Evolutionary conservation across 2,113 vertebrate genomes (phyloP), one percentile per base, ranked within the genome.

Genomic region (Rana temporaria): DNA sequence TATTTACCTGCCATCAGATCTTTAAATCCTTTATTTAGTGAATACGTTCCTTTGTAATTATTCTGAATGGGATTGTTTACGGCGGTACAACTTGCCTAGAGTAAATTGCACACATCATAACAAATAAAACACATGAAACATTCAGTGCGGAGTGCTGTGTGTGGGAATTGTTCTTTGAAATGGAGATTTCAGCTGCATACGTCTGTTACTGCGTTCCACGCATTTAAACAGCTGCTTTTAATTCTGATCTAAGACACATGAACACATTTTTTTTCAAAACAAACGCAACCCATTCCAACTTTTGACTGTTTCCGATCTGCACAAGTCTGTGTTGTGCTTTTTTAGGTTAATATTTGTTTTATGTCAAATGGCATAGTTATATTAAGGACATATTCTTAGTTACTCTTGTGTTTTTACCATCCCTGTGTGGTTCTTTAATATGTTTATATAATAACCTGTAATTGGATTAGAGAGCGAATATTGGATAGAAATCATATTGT

Each of bases 141-240:
- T 59, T 68, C 26, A 52, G 34, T 68, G 55, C 14, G 42, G 19
- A 79, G 24, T 8, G 17, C 18, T 32, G 32, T 20, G 19, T 42
- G 53, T 32, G 48, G 19, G 76, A 78, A n/a, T 32, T 56, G 14
- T 57, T 69, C 32, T 79, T 42, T 69, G 65, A 69, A 32, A 59
- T 59, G 19, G 6, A 19, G 55, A 38, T 78, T 66, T 56, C 4
- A 30, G 30, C 18, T n/a, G 6, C 30, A 56, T 5, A 57, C 26
- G 14, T 22, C 38, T 30, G 16, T 55, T 55, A 72, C 22, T 72
- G 3, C 52, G 19, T 12, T 14, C 56, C 56, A 60, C 65, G 24
- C 53, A 9, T 59, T 62, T 16, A n/a, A 70, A 67, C 66, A 70
- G 66, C 66, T 80, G 78, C 78, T 80, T 80, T 60, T 62, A 7